These are phyloP conservation scores for Saguinus midas DNA, from an alignment of 2,113 vertebrate genomes.

Conservation along the genomic window DNA sequence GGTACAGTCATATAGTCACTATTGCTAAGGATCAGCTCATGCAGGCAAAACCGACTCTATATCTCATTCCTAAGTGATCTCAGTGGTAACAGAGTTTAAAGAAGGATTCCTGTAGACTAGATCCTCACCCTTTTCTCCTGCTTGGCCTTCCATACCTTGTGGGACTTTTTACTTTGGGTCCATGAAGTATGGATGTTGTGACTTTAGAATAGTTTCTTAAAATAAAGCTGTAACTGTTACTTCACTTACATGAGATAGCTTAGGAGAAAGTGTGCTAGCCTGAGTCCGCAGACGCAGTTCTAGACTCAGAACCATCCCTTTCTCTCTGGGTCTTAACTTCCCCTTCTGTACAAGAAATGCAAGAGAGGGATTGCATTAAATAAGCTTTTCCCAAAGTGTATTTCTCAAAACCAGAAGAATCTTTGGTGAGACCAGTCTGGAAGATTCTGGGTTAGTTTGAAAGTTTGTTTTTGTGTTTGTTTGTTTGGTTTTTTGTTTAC, in stretches of 20 bases:
- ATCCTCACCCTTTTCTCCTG: neutral
- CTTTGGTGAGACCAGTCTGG: neutral
- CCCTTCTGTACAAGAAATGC: neutral
- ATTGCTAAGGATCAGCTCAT: neutral
- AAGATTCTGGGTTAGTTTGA: neutral
- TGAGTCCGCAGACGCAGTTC: neutral
- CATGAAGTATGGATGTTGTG: neutral
- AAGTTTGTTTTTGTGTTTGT: neutral
- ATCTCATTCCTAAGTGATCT: neutral
- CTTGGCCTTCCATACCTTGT: neutral
- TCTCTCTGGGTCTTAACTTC: neutral
- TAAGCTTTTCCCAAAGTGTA: neutral
- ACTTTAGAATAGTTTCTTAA: neutral
- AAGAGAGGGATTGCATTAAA: neutral
- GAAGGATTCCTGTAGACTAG: neutral
- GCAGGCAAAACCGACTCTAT: rapidly evolving
- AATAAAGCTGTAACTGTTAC: neutral
- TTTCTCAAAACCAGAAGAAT: neutral
- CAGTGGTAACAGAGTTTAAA: neutral
- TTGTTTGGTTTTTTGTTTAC: neutral
- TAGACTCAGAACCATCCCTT: neutral
- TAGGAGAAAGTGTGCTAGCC: neutral
- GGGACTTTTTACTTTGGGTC: neutral
- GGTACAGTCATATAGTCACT: neutral
- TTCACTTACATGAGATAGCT: neutral